A percentile compares a stretch with the other conserved stretches of the same genome.
These are phyloP conservation scores for Mionectes macconnelli DNA, from an alignment of 2,113 vertebrate species.

Conservation along the genomic window DNA sequence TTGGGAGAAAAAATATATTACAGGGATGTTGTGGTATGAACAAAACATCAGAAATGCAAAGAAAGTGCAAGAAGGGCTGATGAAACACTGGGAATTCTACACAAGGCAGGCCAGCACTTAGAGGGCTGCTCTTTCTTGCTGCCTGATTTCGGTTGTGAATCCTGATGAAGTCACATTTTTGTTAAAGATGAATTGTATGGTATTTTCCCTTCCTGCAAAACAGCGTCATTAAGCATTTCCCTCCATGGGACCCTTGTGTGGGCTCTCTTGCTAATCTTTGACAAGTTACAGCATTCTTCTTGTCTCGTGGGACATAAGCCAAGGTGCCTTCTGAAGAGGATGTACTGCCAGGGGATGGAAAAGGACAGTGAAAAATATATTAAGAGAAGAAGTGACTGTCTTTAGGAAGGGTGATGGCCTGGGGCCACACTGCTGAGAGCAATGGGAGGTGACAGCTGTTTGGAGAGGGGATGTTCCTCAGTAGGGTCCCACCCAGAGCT, in stretches of 20 bases:
- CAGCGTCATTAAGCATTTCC: neutral
- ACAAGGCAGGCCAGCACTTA: neutral
- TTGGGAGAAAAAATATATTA: neutral
- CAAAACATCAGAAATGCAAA: neutral
- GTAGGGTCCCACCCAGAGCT: neutral
- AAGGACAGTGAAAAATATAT: neutral
- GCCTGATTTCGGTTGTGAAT: neutral
- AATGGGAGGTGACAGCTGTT: neutral
- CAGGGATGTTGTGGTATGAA: neutral
- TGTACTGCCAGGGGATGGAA: neutral
- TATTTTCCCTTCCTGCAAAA: neutral
- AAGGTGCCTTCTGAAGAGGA: neutral
- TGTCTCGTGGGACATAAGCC: neutral
- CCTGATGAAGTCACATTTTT: neutral
- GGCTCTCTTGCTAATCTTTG: neutral
- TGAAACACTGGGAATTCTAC: neutral
- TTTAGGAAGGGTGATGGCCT: neutral
- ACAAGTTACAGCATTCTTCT: neutral
- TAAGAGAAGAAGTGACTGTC: neutral
- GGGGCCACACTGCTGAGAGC: neutral
- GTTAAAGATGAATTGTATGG: neutral
- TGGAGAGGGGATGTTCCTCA: neutral
- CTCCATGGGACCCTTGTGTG: neutral
- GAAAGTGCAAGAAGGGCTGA: neutral
- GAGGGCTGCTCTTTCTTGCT: neutral